Evolutionary conservation across 2,888 invertebrate genomes (phyloP).

Genomic region (Pseudolycoriella hygida): DNA sequence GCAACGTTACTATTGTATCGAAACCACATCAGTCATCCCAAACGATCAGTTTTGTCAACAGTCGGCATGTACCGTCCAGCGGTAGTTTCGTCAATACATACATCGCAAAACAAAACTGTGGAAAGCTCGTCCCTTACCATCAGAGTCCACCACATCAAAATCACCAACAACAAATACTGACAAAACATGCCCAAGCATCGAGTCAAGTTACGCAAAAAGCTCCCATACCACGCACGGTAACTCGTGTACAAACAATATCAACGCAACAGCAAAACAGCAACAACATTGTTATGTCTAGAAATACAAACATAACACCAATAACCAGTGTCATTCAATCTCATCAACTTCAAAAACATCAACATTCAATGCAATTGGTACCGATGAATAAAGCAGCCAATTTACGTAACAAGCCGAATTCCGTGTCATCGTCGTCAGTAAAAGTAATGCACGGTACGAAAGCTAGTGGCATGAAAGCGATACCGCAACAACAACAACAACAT

Average conservation of each 20-base stretch:
- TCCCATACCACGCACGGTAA: slow-evolving; percentile 19
- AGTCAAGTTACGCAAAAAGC: slow-evolving; percentile 15
- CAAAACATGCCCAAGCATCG: neutral
- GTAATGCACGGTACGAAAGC: slow-evolving; percentile 6
- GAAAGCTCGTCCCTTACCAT: slow-evolving; percentile 10
- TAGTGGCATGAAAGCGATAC: slow-evolving; percentile 8
- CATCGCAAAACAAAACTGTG: slow-evolving; percentile 16
- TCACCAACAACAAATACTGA: slow-evolving; percentile 13
- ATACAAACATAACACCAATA: neutral
- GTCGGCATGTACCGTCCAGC: slow-evolving; percentile 15
- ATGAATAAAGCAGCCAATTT: neutral
- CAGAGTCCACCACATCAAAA: slow-evolving; percentile 6
- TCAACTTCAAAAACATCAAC: slow-evolving; percentile 4
- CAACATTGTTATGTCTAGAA: neutral
- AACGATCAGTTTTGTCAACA: slow-evolving; percentile 19
- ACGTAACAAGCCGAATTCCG: slow-evolving; percentile 3
- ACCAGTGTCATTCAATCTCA: neutral
- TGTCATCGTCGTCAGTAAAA: slow-evolving; percentile 4
- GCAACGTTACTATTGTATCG: slow-evolving; percentile 26
- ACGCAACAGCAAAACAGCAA: neutral
- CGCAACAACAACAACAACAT: slow-evolving; percentile 5
- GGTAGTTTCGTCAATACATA: slow-evolving; percentile 14
- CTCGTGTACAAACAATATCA: slow-evolving; percentile 12
- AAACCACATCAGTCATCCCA: slow-evolving; percentile 14
- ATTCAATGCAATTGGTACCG: slow-evolving; percentile 2